Conservation (phyloP, 2,888 invertebrate species). For the Rutpela maculata region DNA sequence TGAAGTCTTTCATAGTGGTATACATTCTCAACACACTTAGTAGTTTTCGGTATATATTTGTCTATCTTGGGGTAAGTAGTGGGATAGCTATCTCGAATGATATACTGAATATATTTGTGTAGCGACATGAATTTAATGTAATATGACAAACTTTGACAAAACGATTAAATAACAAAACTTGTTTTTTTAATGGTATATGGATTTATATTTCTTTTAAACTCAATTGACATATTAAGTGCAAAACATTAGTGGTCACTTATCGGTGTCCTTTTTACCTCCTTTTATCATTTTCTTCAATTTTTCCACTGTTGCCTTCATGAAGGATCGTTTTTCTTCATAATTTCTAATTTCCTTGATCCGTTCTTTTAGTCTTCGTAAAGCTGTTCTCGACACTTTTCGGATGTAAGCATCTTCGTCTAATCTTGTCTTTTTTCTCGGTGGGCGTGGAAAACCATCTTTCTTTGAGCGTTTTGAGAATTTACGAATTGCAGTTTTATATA, state of each 20-base stretch:
- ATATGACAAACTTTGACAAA: conserved; percentile 22
- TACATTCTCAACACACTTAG: background rate
- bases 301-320: background rate
- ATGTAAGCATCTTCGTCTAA: background rate
- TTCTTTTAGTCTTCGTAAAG: conserved; percentile 4
- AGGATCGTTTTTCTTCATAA: conserved; percentile 4
- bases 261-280: background rate
- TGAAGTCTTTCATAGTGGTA: background rate
- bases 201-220: conserved; percentile 1
- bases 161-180: conserved; percentile 11
- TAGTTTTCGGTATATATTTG: background rate
- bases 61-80: background rate
- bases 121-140: conserved; percentile 17
- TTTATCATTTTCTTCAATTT: conserved; percentile 8
- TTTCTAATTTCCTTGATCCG: conserved; percentile 2
- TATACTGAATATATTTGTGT: conserved; percentile 5
- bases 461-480: background rate
- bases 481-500: background rate
- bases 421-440: background rate
- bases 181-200: conserved; percentile 15
- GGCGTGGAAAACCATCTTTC: background rate
- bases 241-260: background rate
- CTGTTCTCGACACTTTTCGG: background rate
- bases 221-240: background rate
- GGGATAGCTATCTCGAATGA: background rate